Conservation (phyloP, 2,113 vertebrate genomes). For the Chamaea fasciata region DNA sequence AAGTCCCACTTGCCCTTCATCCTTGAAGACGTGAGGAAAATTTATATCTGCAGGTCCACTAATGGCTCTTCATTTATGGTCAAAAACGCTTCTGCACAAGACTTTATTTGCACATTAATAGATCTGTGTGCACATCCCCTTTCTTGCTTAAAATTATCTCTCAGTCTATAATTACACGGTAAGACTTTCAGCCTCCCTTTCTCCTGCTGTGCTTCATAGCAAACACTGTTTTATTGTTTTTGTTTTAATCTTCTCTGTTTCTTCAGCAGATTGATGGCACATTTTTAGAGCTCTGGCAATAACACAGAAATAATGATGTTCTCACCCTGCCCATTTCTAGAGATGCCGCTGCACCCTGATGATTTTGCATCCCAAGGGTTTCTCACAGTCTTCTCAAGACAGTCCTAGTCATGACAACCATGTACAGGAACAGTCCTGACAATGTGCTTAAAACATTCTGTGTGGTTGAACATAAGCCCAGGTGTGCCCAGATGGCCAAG, state of each 20-base stretch:
- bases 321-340: background rate
- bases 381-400: background rate
- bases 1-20: background rate
- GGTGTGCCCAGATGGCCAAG: background rate
- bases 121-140: background rate
- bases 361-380: background rate
- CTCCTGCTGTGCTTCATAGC: background rate
- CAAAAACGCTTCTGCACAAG: background rate
- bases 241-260: background rate
- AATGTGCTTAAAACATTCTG: background rate
- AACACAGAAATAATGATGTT: background rate
- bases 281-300: background rate
- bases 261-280: background rate
- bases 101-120: background rate
- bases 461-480: background rate
- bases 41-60: background rate
- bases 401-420: background rate
- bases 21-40: background rate
- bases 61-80: background rate
- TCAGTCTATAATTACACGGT: background rate
- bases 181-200: background rate
- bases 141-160: constrained; percentile 15
- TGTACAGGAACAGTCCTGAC: rapidly evolving
- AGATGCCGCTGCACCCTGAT: background rate
- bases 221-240: background rate